These are phyloP conservation scores for Trichogramma pretiosum DNA, from an alignment of 1,140 invertebrate genomes.

Conservation along the genomic window DNA sequence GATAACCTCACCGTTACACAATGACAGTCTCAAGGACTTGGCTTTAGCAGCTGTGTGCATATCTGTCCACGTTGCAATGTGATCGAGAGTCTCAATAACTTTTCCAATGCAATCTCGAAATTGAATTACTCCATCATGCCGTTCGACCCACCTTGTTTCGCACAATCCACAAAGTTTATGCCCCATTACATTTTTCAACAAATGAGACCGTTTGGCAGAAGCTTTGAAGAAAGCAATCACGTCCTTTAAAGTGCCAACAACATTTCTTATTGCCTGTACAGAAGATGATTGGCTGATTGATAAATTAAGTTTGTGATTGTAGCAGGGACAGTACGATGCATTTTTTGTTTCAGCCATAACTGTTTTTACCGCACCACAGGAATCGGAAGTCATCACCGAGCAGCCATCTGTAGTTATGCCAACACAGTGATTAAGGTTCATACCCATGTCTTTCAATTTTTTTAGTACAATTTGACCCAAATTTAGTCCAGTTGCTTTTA, in stretches of 20 bases:
- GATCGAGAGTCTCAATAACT: conserved; percentile 8
- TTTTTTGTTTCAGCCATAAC: conserved; percentile 15
- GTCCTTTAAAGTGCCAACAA: conserved; percentile 21
- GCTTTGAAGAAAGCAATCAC: conserved; percentile 23
- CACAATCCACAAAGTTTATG: conserved; percentile 17
- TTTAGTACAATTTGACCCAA: conserved; percentile 19
- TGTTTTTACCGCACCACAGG: conserved; percentile 20
- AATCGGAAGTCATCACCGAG: conserved; percentile 24
- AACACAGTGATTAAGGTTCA: conserved; percentile 22
- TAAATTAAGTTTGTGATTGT: conserved; percentile 24
- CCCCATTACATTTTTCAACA: conserved; percentile 7
- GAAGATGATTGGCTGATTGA: conserved; percentile 20
- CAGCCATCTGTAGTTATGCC: conserved; percentile 27
- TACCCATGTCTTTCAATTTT: conserved; percentile 18
- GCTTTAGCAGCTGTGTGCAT: conserved; percentile 18
- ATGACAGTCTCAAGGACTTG: conserved; percentile 30
- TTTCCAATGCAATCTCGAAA: conserved; percentile 16
- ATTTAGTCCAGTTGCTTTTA: conserved; percentile 17
- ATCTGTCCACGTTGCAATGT: conserved; percentile 15
- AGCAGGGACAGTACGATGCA: conserved; percentile 23
- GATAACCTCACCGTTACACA: too few relatives aligned
- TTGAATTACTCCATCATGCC: conserved; percentile 17
- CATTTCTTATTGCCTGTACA: conserved; percentile 20
- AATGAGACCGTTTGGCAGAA: conserved; percentile 19
- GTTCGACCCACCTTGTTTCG: conserved; percentile 22